These are phyloP conservation scores for Paedocypris sp. DNA, from an alignment of 2,113 vertebrate genomes.

Conservation along the genomic window DNA sequence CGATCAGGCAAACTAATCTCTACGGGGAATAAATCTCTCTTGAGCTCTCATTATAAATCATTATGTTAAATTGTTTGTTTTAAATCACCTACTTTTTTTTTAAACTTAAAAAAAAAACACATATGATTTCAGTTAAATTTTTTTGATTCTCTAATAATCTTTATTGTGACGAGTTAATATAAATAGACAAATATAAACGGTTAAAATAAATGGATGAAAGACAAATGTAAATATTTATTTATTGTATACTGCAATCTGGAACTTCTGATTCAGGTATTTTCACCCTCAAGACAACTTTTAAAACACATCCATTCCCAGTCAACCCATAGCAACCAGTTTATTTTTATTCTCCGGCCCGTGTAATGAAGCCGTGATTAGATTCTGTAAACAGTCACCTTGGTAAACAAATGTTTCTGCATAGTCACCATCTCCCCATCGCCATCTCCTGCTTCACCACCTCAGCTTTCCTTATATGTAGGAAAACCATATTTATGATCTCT, in stretches of 20 bases:
- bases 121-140: too few relatives aligned
- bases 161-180: too few relatives aligned
- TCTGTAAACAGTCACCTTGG: background rate
- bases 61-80: background rate
- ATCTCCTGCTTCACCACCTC: background rate
- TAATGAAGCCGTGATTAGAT: background rate
- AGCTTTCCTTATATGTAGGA: conserved; percentile 23
- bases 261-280: too few relatives aligned
- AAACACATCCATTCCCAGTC: background rate
- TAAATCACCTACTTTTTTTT: background rate
- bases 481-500: background rate
- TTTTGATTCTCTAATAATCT: too few relatives aligned
- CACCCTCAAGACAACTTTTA: too few relatives aligned
- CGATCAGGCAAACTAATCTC: background rate
- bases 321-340: background rate
- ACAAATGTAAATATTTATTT: too few relatives aligned
- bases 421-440: background rate
- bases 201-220: too few relatives aligned
- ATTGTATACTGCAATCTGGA: too few relatives aligned
- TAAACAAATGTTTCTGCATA: background rate
- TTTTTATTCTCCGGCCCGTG: background rate
- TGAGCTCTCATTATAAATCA: background rate
- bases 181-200: too few relatives aligned
- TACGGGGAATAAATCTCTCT: background rate
- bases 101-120: too few relatives aligned